Evolutionary conservation across 2,113 vertebrate species (phyloP).

Genomic region (Orcinus orca): DNA sequence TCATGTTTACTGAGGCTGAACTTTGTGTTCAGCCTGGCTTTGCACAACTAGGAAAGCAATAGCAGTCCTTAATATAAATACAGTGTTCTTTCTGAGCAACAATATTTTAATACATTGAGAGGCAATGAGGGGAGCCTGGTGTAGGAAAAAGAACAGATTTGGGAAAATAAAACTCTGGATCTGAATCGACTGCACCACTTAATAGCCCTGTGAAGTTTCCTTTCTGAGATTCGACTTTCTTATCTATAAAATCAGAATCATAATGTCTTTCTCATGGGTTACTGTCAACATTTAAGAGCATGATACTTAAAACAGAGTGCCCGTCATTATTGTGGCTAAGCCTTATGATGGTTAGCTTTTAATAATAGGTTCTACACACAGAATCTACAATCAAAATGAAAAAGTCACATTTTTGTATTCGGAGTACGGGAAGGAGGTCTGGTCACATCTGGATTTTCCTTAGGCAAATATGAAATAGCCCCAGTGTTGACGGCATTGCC

Average conservation of each 20-base stretch:
- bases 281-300: background rate
- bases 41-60: background rate
- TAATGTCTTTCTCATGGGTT: background rate
- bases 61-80: background rate
- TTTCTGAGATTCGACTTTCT: background rate
- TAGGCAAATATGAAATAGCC: background rate
- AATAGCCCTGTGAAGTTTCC: background rate
- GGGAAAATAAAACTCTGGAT: background rate
- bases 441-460: background rate
- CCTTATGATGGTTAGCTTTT: background rate
- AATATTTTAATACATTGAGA: background rate
- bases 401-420: background rate
- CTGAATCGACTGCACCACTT: background rate
- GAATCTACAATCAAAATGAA: constrained; percentile 19
- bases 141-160: background rate
- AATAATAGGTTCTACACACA: background rate
- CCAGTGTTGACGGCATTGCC: background rate
- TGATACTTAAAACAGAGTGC: background rate
- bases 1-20: background rate
- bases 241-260: background rate
- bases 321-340: background rate
- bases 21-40: background rate
- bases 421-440: background rate
- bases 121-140: background rate
- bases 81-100: background rate